Base-by-base conservation (phyloP, 2,113 vertebrate species). In the Gorsachius goisagi region DNA sequence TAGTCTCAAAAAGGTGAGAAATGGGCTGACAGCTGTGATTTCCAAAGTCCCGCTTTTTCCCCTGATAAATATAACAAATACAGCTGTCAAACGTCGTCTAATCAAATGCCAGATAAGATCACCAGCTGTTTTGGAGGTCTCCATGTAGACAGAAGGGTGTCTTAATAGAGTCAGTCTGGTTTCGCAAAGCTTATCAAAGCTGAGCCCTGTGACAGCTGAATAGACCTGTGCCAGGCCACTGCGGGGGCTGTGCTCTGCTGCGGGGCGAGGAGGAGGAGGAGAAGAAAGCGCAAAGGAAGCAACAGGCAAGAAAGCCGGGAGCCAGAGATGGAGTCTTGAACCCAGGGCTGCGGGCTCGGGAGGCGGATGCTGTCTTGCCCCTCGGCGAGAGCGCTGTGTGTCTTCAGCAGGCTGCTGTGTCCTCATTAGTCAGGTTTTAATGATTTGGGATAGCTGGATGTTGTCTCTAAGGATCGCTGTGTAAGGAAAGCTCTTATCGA, bases 91-190 rank as follows among this genome's bases (percentile, higher is more conserved):
- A 97, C 91, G 63, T 13, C 91, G 95, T 96, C 97, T 94, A 82
- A 96, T 97, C 98, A 97, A 94, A 97, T 67, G 90, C 96, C 97
- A 96, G 98, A 98, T 97, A 98, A 96, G 97, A 98, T 98, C 97
- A 94, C 93, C 97, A 97, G 97, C 98, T 98, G 98, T 92, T 97
- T 96, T 30, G 27, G 94, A 97, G 97, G 96, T 88, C 97, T 97
- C 93, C 5, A 18, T 85, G 90, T 93, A 96, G 97, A 97, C 97
- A 96, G 98, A 82, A 78, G 49, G 95, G 97, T 96, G 96, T 97
- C 97, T 97, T 97, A 89, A 97, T 96, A 91, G 97, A 97, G 97
- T 89, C 96, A 68, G 95, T 59, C 79, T 91, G 92, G 96, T 97
- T 95, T 89, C 18, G 24, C n/a, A 8, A 89, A 73, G 93, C 97